Percentiles rank a stretch among this genome's conserved stretches.
These are phyloP conservation scores for Tauraco hartlaubi DNA, from an alignment of 2,797 vertebrate species.

Conservation along the genomic window DNA sequence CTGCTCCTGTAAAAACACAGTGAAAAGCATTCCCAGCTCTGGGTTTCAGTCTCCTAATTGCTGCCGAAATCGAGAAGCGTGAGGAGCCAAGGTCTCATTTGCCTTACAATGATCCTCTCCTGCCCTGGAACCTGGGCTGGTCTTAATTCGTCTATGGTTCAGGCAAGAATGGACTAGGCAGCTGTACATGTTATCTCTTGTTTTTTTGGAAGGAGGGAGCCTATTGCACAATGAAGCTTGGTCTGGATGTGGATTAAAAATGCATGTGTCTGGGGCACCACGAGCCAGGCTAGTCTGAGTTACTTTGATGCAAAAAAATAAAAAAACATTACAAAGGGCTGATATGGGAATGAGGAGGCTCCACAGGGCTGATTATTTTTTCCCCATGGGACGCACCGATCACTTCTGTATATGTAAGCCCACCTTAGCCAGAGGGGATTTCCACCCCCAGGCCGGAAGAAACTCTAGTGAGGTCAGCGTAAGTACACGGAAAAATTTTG, in stretches of 20 bases:
- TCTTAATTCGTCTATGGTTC: constrained; percentile 74
- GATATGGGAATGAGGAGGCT: neutral
- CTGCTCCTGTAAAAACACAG: neutral
- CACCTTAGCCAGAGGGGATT: neutral
- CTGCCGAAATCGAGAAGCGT: constrained; percentile 4
- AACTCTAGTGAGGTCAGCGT: neutral
- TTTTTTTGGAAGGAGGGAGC: constrained; percentile 59
- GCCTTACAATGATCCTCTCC: constrained; percentile 69
- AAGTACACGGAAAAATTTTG: neutral
- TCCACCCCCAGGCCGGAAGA: neutral
- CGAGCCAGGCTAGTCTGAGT: constrained; percentile 16
- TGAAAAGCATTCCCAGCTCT: constrained; percentile 29
- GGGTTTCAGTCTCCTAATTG: constrained; percentile 42
- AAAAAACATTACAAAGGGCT: neutral
- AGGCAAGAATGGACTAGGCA: constrained; percentile 76
- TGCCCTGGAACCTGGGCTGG: constrained; percentile 78
- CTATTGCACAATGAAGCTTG: constrained; percentile 68
- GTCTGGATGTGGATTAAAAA: constrained; percentile 63
- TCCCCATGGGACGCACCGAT: rapidly evolving
- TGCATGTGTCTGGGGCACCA: constrained; percentile 52
- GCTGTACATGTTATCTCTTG: constrained; percentile 77
- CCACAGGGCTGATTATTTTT: neutral
- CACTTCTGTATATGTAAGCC: neutral
- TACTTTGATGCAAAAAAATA: neutral
- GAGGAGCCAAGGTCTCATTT: constrained; percentile 51